A percentile compares a stretch with the other conserved stretches of the same genome.
Evolutionary conservation across 2,888 invertebrate species (phyloP).

Genomic region (Atrina japonica): DNA sequence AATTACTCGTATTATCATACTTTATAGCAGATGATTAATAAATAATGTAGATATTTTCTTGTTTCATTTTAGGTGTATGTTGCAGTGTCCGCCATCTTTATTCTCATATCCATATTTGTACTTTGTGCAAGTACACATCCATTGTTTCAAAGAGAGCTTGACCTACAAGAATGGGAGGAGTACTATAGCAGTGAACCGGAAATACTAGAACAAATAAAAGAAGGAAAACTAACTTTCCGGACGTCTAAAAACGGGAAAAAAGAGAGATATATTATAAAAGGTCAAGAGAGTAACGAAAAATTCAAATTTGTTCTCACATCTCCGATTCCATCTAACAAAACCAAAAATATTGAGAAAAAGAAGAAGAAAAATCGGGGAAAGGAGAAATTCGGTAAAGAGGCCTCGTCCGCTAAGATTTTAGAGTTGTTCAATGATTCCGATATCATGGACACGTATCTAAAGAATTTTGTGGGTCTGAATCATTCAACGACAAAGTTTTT

Average conservation of each 20-base stretch:
- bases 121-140: constrained; percentile 59
- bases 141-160: constrained; percentile 41
- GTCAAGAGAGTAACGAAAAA: constrained; percentile 1
- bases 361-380: too few species aligned
- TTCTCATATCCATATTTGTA: constrained; percentile 57
- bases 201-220: constrained; percentile 2
- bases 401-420: background rate
- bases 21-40: too few species aligned
- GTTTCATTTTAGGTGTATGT: constrained; percentile 54
- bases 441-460: background rate
- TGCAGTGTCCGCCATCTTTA: constrained; percentile 47
- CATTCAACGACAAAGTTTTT: background rate
- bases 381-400: background rate
- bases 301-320: background rate
- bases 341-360: too few species aligned
- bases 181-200: constrained; percentile 21
- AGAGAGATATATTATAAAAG: background rate
- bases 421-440: background rate
- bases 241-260: constrained; percentile 3
- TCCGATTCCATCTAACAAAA: background rate
- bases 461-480: background rate
- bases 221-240: background rate
- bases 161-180: constrained; percentile 41
- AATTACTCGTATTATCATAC: too few species aligned
- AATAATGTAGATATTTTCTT: background rate